Evolutionary conservation across 2,113 vertebrate genomes (phyloP).

Genomic region (Myotis lucifugus): DNA sequence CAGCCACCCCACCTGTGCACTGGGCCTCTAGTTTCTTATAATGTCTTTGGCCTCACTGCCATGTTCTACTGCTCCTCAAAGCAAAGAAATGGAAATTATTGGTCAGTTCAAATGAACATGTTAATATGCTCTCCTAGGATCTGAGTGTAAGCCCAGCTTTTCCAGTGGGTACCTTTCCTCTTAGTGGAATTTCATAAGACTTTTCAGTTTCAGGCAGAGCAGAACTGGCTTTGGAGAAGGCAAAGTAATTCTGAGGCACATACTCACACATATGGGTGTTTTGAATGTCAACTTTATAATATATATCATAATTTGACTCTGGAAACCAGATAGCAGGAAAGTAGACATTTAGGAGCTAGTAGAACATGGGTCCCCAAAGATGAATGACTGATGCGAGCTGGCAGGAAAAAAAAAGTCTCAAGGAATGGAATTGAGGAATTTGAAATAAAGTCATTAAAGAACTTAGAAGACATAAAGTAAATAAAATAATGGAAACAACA

Average conservation of each 20-base stretch:
- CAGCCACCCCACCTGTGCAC: too few species aligned
- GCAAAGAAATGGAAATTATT: not conserved
- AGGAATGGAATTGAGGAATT: not conserved
- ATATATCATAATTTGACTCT: constrained; percentile 15
- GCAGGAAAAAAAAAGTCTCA: not conserved
- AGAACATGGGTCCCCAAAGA: not conserved
- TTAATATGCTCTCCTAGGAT: not conserved
- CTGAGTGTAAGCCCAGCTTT: not conserved
- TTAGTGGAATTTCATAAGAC: not conserved
- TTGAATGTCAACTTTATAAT: not conserved
- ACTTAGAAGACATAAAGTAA: not conserved
- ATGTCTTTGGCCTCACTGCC: not conserved
- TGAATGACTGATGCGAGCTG: not conserved
- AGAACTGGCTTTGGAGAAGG: not conserved
- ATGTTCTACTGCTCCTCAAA: not conserved
- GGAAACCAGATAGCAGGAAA: not conserved
- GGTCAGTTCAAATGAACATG: not conserved
- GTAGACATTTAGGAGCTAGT: not conserved
- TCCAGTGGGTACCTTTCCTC: not conserved
- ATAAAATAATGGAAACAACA: not conserved
- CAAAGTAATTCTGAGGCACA: not conserved
- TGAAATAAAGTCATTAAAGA: constrained; percentile 22
- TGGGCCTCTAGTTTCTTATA: not conserved
- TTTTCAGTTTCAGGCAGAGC: not conserved
- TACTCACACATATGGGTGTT: not conserved